Evolutionary conservation across 2,113 vertebrate species (phyloP).

Genomic region (Apeltes quadracus): DNA sequence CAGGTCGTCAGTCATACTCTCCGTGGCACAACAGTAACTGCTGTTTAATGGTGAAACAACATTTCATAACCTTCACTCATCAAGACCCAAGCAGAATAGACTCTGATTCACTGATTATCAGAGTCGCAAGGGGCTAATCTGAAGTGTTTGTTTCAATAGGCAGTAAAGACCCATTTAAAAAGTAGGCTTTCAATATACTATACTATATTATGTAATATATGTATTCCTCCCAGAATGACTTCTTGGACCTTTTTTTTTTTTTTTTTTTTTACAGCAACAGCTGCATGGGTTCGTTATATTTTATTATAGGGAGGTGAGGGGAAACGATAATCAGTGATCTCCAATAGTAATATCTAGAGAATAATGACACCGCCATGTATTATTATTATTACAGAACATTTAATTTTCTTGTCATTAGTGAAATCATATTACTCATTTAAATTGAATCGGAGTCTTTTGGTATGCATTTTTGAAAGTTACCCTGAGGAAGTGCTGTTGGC

Average conservation of each 20-base stretch:
- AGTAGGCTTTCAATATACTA: not conserved
- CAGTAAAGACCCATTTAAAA: not conserved
- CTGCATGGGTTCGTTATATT: not conserved
- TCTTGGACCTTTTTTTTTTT: not conserved
- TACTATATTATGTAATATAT: no score
- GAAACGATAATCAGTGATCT: not conserved
- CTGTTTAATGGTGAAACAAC: slow-evolving; percentile 12
- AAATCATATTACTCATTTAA: no score
- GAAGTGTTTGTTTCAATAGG: no score
- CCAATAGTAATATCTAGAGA: not conserved
- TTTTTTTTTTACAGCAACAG: not conserved
- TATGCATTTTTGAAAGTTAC: no score
- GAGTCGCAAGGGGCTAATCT: slow-evolving; percentile 27
- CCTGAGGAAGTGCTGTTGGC: slow-evolving; percentile 52
- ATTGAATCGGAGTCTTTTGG: no score
- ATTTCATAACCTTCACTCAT: slow-evolving; percentile 34
- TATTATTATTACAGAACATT: no score
- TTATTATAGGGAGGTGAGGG: not conserved
- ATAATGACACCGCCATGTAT: not conserved
- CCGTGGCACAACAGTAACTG: slow-evolving; percentile 4
- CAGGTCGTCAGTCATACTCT: not conserved
- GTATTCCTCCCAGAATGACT: not conserved
- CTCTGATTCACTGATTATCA: slow-evolving; percentile 35
- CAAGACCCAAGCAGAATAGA: slow-evolving; percentile 33
- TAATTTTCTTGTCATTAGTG: no score